Percentiles rank a stretch among this genome's conserved stretches.
These are phyloP conservation scores for Lepetodrilus schrolli DNA, from an alignment of 2,888 invertebrate species.

Conservation along the genomic window DNA sequence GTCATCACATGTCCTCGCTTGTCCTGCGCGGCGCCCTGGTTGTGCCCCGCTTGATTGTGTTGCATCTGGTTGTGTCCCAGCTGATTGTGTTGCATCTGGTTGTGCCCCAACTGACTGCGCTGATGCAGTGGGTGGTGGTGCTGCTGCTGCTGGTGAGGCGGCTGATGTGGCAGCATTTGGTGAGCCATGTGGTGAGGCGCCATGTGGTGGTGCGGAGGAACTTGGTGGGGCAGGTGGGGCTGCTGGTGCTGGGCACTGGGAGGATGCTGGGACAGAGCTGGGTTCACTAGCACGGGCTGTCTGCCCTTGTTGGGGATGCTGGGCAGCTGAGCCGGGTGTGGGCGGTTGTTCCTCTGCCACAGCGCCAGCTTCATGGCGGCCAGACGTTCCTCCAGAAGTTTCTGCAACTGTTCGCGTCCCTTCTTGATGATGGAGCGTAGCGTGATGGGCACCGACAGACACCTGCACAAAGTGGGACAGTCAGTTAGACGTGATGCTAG, in stretches of 20 bases:
- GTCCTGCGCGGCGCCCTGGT: not conserved
- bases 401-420: constrained; percentile 62
- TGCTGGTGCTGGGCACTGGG: not conserved
- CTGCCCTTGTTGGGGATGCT: constrained; percentile 41
- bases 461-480: constrained; percentile 76
- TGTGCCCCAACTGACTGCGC: constrained; percentile 32
- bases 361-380: constrained; percentile 36
- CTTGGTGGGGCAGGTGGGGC: not conserved
- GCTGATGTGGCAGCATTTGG: constrained; percentile 11
- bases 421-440: constrained; percentile 88
- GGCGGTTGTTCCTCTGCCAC: constrained; percentile 34
- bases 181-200: not conserved
- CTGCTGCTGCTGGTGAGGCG: constrained; percentile 39
- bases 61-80: not conserved
- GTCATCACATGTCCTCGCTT: constrained; percentile 3
- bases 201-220: constrained; percentile 2
- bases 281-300: constrained; percentile 35
- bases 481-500: too few relatives aligned
- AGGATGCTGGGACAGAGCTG: not conserved
- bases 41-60: not conserved
- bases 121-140: constrained; percentile 39
- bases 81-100: not conserved
- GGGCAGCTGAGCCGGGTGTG: constrained; percentile 32
- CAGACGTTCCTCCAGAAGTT: constrained; percentile 42
- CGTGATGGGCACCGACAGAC: constrained; percentile 93